Conservation (phyloP, 2,888 invertebrate species). For the Pseudococcus viburni region DNA sequence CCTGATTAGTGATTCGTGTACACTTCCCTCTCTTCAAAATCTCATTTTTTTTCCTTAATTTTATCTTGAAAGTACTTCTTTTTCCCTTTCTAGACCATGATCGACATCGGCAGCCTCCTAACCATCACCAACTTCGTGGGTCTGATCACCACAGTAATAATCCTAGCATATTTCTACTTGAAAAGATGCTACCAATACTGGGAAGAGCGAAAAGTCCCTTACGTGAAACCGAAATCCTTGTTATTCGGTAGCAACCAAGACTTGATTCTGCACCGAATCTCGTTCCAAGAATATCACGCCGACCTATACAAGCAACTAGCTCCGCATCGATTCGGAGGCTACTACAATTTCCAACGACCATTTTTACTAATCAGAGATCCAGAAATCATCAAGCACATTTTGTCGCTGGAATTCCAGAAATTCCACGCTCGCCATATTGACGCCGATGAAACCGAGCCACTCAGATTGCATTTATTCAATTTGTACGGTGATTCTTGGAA, state of each 20-base stretch:
- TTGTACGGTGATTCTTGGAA: constrained; percentile 74
- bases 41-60: too few species aligned
- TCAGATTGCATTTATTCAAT: constrained; percentile 72
- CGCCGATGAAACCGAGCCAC: constrained; percentile 70
- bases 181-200: constrained; percentile 56
- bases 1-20: too few species aligned
- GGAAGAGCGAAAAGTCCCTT: constrained; percentile 54
- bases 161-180: constrained; percentile 31
- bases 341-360: constrained; percentile 73
- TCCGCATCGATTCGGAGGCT: constrained; percentile 71
- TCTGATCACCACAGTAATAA: background rate
- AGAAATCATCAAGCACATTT: constrained; percentile 72
- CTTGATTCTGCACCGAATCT: constrained; percentile 3
- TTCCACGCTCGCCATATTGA: constrained; percentile 72
- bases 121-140: constrained; percentile 18
- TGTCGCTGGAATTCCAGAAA: constrained; percentile 73
- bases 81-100: background rate
- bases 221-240: constrained; percentile 52
- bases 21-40: too few species aligned
- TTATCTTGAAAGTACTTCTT: too few species aligned
- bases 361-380: constrained; percentile 72
- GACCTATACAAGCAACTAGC: constrained; percentile 50
- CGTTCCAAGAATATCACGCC: constrained; percentile 42
- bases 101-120: background rate
- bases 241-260: constrained; percentile 58